Conservation (phyloP, 2,113 vertebrate genomes). For the Puffinus mauretanicus region DNA sequence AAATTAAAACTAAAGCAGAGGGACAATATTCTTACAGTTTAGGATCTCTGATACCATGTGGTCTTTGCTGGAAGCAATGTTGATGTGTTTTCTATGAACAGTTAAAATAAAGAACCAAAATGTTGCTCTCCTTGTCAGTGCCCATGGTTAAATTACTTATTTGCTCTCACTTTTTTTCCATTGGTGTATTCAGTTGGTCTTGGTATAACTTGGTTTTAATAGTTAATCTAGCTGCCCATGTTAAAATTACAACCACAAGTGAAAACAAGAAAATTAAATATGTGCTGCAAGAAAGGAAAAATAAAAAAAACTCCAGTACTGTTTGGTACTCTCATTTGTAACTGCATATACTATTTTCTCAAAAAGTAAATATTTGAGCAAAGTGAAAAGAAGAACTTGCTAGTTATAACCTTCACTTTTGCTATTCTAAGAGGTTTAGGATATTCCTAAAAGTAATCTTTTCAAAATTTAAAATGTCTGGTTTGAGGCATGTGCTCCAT, state of each 20-base stretch:
- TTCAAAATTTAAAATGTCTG: background rate
- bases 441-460: background rate
- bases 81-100: background rate
- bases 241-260: background rate
- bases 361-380: background rate
- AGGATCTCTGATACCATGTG: background rate
- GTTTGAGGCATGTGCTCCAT: background rate
- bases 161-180: background rate
- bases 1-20: conserved; percentile 39
- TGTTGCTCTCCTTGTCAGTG: background rate
- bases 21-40: background rate
- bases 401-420: background rate
- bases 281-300: background rate
- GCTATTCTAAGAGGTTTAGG: background rate
- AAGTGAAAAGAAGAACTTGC: background rate
- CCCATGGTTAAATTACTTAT: background rate
- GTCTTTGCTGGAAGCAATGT: background rate
- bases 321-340: background rate
- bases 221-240: background rate
- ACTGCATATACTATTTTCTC: background rate
- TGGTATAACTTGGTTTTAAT: background rate
- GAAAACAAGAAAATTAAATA: background rate
- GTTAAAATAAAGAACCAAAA: background rate
- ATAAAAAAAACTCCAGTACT: background rate
- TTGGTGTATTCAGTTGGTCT: background rate